Base-by-base conservation (phyloP, 2,113 vertebrate genomes). In the Malurus elegans region DNA sequence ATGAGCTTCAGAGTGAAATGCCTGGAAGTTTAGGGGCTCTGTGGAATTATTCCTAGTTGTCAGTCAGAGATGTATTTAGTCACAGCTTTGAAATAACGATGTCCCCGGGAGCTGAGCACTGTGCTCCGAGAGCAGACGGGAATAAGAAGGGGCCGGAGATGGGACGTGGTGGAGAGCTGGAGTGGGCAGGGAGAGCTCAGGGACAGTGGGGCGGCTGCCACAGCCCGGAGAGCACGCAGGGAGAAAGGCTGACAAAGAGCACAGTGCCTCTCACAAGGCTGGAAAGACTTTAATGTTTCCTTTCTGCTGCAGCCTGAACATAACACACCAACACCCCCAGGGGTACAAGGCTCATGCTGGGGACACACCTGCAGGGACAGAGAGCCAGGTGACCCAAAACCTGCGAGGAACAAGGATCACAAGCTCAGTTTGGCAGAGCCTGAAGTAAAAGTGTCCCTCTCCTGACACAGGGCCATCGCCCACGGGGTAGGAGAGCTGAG, bases 41-140 rank as follows among this genome's bases (percentile, higher is more conserved):
- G 44, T 73, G 88, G 85, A 97, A 95, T 97, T 96, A 96, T 94
- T 96, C 92, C 83, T 57, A 84, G 82, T 60, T 97, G 96, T 96
- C 96, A 96, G 89, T 95, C 94, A 94, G 48, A 58, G 74, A 65
- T 24, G 6, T 84, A 87, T 90, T 97, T 97, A 97, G 91, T 64
- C 75, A 74, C 56, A 50, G 70, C 89, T 96, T 89, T 95, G 89
- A 97, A 95, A 95, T 93, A 90, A 97, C 67, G 89, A 85, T 6
- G 28, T 48, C n/a, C 79, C 73, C 93, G 6, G 6, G 86, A 94
- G 90, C 70, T 83, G 89, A 65, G 12, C 21, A 47, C 4, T 44
- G 34, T 9, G 47, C 89, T 95, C 80, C 72, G 78, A 38, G 64
- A 94, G 70, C 10, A 10, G 24, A 93, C 20, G 71, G 21, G 85